Percentiles rank a stretch among this genome's conserved stretches.
These are phyloP conservation scores for Coccyzus lansbergi DNA, from an alignment of 2,797 vertebrate genomes.

Conservation along the genomic window DNA sequence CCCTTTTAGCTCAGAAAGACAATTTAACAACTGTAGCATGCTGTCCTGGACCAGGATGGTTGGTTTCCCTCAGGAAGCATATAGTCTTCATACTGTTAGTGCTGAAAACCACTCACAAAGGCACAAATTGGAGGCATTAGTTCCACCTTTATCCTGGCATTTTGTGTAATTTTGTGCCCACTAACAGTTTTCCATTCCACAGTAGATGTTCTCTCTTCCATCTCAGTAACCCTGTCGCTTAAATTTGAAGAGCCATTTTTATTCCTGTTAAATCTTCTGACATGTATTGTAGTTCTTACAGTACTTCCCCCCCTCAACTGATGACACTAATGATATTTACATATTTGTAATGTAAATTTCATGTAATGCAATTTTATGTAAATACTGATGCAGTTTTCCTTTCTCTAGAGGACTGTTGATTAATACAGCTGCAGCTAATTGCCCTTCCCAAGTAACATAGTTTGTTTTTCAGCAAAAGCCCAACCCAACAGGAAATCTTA, in stretches of 20 bases:
- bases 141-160: conserved; percentile 38
- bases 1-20: neutral
- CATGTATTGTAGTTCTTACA: neutral
- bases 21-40: neutral
- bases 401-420: neutral
- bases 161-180: conserved; percentile 26
- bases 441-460: neutral
- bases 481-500: neutral
- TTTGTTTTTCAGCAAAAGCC: conserved; percentile 10
- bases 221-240: conserved; percentile 27
- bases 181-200: conserved; percentile 18
- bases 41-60: neutral
- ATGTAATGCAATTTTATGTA: no score
- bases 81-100: neutral
- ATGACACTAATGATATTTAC: neutral
- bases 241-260: conserved; percentile 41
- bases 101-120: conserved; percentile 16
- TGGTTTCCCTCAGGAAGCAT: neutral
- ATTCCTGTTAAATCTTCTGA: conserved; percentile 33
- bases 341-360: neutral
- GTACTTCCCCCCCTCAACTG: neutral
- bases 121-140: conserved; percentile 11
- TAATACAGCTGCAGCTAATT: neutral
- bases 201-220: conserved; percentile 43
- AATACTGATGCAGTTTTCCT: neutral